These are phyloP conservation scores for Synergus itoensis DNA, from an alignment of 2,888 invertebrate genomes.

Conservation along the genomic window DNA sequence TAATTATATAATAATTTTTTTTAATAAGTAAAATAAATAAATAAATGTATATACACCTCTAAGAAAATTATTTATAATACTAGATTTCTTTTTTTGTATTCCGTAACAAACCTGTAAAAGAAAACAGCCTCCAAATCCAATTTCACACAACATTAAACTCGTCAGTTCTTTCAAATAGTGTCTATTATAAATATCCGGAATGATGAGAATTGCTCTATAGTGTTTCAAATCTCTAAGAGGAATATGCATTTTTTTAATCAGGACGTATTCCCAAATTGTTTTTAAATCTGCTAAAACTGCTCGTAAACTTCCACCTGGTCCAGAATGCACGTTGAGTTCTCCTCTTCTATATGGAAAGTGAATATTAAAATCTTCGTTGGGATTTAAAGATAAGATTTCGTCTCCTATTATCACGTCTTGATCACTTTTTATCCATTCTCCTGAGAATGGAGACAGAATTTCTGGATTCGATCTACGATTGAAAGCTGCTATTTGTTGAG, in stretches of 20 bases:
- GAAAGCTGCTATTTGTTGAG: slow-evolving; percentile 93
- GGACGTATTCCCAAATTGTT: slow-evolving; percentile 91
- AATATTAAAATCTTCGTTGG: slow-evolving; percentile 87
- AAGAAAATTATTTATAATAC: slow-evolving; percentile 27
- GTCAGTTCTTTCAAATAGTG: slow-evolving; percentile 91
- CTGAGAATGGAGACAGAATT: slow-evolving; percentile 80
- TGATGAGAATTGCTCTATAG: slow-evolving; percentile 91
- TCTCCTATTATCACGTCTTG: slow-evolving; percentile 87
- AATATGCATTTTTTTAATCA: slow-evolving; percentile 89
- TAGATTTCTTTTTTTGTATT: not conserved
- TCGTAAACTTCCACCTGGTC: slow-evolving; percentile 91
- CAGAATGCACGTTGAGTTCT: slow-evolving; percentile 90
- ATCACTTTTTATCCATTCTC: slow-evolving; percentile 83
- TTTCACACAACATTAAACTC: slow-evolving; percentile 86
- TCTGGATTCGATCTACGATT: slow-evolving; percentile 90
- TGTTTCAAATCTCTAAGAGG: slow-evolving; percentile 83
- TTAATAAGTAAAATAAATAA: too few relatives aligned
- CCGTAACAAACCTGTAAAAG: slow-evolving; percentile 84
- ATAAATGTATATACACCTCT: not conserved
- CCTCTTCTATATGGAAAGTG: slow-evolving; percentile 95
- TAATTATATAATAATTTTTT: not conserved
- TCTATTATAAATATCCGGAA: slow-evolving; percentile 94
- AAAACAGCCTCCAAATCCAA: slow-evolving; percentile 93
- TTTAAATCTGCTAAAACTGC: slow-evolving; percentile 92
- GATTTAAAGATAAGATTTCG: slow-evolving; percentile 85